phyloP scores from a whole-genome alignment of 2,113 vertebrate genomes.

The Tachycineta bicolor region DNA sequence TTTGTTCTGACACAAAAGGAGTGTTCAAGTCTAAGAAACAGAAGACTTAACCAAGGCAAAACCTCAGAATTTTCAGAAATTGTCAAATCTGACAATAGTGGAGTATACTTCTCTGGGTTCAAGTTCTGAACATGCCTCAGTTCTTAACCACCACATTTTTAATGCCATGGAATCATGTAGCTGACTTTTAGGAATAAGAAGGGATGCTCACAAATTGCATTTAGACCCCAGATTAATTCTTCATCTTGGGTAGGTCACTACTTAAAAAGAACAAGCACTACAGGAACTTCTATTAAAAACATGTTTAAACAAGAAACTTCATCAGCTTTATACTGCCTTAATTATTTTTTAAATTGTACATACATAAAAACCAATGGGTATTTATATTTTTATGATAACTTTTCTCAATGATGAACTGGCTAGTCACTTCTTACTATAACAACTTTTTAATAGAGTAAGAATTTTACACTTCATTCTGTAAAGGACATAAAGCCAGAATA shows the following conservation, averaged over 20 bases:
- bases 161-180: neutral
- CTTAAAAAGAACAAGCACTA: neutral
- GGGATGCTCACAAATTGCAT: neutral
- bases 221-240: neutral
- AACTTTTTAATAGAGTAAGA: neutral
- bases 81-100: neutral
- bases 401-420: neutral
- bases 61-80: neutral
- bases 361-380: neutral
- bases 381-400: neutral
- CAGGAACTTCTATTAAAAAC: neutral
- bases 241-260: neutral
- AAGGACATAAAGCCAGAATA: neutral
- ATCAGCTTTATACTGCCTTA: neutral
- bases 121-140: neutral
- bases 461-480: neutral
- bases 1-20: neutral
- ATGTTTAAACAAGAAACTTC: neutral
- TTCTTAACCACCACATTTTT: neutral
- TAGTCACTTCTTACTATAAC: neutral
- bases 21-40: neutral
- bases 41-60: neutral
- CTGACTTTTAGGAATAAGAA: neutral
- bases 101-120: neutral
- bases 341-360: neutral